phyloP scores from a whole-genome alignment of 2,797 vertebrate genomes.

The Rousettus madagascariensis region DNA sequence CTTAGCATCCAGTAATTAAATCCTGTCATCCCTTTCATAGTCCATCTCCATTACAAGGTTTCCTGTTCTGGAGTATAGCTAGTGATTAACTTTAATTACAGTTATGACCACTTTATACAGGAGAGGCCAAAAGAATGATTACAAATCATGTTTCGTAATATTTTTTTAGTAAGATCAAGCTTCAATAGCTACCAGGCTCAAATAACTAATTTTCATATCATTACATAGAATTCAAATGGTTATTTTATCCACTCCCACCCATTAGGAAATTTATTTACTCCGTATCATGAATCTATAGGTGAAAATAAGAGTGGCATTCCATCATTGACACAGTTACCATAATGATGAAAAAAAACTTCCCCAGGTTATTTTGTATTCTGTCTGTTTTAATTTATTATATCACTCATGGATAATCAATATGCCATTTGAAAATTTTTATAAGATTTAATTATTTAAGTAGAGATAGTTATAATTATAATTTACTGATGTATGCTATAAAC shows the following conservation, averaged over 20 bases:
- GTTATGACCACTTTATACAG: neutral
- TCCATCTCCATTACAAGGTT: neutral
- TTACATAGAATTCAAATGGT: constrained; percentile 15
- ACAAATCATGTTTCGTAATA: constrained; percentile 51
- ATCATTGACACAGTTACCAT: neutral
- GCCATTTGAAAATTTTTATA: neutral
- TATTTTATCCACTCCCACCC: neutral
- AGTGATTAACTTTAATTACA: constrained; percentile 58
- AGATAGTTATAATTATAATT: neutral
- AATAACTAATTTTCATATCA: constrained; percentile 22
- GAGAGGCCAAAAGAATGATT: constrained; percentile 45
- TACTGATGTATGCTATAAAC: neutral
- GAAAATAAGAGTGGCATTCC: neutral
- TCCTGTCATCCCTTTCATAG: neutral
- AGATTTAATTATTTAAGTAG: constrained; percentile 15
- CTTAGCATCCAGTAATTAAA: neutral
- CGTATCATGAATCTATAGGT: neutral
- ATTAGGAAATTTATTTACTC: constrained; percentile 21
- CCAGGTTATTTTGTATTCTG: constrained; percentile 12
- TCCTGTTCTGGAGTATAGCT: constrained; percentile 18
- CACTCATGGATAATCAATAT: neutral
- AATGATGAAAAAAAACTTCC: neutral
- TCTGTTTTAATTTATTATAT: neutral
- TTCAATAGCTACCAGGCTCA: neutral
- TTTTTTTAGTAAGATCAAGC: constrained; percentile 36